Conservation (phyloP, 2,797 vertebrate genomes). For the Diplodus puntazzo region DNA sequence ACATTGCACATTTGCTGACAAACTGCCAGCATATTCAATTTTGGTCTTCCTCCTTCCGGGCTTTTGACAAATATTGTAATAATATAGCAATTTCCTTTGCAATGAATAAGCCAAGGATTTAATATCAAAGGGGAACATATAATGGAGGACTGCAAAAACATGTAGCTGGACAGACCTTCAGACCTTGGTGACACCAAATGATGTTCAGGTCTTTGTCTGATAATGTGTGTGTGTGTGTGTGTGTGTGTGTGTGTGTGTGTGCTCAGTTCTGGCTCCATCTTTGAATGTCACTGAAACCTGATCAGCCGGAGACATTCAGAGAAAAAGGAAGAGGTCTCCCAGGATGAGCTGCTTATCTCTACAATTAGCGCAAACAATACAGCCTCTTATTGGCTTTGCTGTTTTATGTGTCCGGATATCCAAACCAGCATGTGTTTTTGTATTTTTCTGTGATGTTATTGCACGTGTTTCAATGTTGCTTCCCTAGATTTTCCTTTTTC, state of each 20-base stretch:
- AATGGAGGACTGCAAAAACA: slow-evolving; percentile 25
- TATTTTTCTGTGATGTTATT: not conserved
- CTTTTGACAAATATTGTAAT: slow-evolving; percentile 63
- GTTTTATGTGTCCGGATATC: slow-evolving; percentile 41
- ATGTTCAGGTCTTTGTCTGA: slow-evolving; percentile 31
- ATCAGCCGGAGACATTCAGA: slow-evolving; percentile 59
- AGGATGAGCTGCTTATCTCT: slow-evolving; percentile 59
- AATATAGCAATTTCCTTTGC: slow-evolving; percentile 57
- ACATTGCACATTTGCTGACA: slow-evolving; percentile 68
- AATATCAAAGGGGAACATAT: slow-evolving; percentile 48
- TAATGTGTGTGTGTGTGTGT: slow-evolving; percentile 24
- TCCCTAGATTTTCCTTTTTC: slow-evolving; percentile 15
- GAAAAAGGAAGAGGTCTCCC: slow-evolving; percentile 55
- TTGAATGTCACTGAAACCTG: slow-evolving; percentile 71
- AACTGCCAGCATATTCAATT: slow-evolving; percentile 64
- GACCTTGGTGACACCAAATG: slow-evolving; percentile 11
- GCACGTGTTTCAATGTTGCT: slow-evolving; percentile 40
- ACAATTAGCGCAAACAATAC: slow-evolving; percentile 61
- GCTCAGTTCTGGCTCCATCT: slow-evolving; percentile 37
- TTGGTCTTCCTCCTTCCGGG: slow-evolving; percentile 58
- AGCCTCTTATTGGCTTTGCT: slow-evolving; percentile 36
- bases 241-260: slow-evolving; percentile 19
- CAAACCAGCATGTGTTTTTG: slow-evolving; percentile 42
- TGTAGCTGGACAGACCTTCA: slow-evolving; percentile 15
- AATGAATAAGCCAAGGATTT: slow-evolving; percentile 74